Base-by-base conservation (phyloP, 2,797 vertebrate species). In the Ciconia nigra region DNA sequence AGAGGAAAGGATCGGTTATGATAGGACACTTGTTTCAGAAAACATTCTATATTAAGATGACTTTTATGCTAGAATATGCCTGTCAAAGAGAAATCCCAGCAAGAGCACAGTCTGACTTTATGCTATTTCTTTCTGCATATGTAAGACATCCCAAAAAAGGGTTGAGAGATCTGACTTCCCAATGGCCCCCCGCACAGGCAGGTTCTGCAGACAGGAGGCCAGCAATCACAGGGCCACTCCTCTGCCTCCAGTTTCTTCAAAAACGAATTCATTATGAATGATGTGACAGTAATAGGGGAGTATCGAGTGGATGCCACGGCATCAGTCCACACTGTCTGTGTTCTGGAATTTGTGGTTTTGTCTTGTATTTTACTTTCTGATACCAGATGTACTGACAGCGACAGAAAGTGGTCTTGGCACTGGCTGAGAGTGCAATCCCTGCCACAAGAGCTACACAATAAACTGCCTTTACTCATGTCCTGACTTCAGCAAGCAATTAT, bases 1-100 rank as follows among this genome's bases (percentile, higher is more conserved):
- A n/a, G 73, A 87, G 54, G 66, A 57, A 96, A 96, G 71, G 33
- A 51, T 47, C 9, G 35, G 82, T 93, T 44, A 87, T 14, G 24
- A 66, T 4, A 92, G 59, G 42, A 58, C 31, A 89, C 6, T 57
- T 51, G 57, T 25, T 49, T 24, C 54, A 95, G 47, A 82, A 96
- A 71, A n/a, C 65, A 52, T 44, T 78, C 79, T 22, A 12, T 35
- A 21, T 58, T 10, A 35, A 61, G 31, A 52, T 28, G 16, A 26
- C 16, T 83, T 80, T 46, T 74, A 66, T 13, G 37, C 24, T 29
- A 73, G 17, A 72, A 46, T 15, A 31, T 7, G 11, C 15, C 41
- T 33, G n/a, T 17, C 29, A 61, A 61, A 90, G 51, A 67, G 71
- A 85, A 85, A 65, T 25, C 17, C 17, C 65, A 73, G 58, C 62